Base-by-base conservation (phyloP, 1,140 invertebrate genomes). In the Hypsibius dujardini region DNA sequence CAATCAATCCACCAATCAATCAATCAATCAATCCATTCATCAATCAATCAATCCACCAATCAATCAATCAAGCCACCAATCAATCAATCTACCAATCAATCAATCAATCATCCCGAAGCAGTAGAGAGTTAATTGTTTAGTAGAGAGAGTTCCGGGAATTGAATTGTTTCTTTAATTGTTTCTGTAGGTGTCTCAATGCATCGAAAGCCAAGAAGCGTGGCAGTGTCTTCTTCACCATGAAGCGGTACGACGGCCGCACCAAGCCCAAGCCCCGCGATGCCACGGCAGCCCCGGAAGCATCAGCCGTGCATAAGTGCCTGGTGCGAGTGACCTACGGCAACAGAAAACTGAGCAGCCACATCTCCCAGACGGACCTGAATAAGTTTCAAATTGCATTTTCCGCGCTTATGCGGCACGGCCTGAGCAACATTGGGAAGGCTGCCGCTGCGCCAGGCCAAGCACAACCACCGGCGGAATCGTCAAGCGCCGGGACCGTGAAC, bases 131-230 rank as follows among this genome's bases (percentile, higher is more conserved):
- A n/a, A n/a, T n/a, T n/a, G n/a, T n/a, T n/a, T n/a, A n/a, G n/a
- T n/a, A n/a, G n/a, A n/a, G n/a, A n/a, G n/a, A n/a, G n/a, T n/a
- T n/a, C n/a, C n/a, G n/a, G n/a, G n/a, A n/a, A n/a, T n/a, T n/a
- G n/a, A n/a, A n/a, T n/a, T n/a, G n/a, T n/a, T n/a, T n/a, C n/a
- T n/a, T n/a, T n/a, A n/a, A 3, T 7, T 67, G 7, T 42, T 7
- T 14, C 45, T 67, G 7, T 42, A 67, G 62, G 42, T 67, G 62
- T 42, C 45, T 14, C 3, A 67, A 12, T 14, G 62, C 62, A 67
- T 67, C 62, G 62, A 67, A 67, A 42, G 62, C 42, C 62, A 67
- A 67, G 42, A 67, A 67, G 42, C 12, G n/a, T 14, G 62, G 62
- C 42, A 67, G 62, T 42, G 3, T 67, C 7, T 14, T 14, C 45